Percentiles rank a stretch among this genome's conserved stretches.
These are phyloP conservation scores for Oreortyx pictus DNA, from an alignment of 2,797 vertebrate genomes.

Conservation along the genomic window DNA sequence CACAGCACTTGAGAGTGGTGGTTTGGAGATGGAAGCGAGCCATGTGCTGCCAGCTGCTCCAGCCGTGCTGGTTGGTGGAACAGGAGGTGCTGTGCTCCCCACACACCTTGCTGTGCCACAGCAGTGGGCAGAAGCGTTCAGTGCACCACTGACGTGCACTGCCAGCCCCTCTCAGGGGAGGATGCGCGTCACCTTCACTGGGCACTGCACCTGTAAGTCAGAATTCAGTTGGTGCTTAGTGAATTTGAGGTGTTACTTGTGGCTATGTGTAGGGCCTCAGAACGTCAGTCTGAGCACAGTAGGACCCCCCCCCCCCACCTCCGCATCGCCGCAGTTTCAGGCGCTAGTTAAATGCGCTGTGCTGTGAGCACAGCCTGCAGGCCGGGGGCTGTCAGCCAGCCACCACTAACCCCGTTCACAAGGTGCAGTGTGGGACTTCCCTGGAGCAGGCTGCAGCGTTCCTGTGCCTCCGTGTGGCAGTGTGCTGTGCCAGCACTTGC, in stretches of 20 bases:
- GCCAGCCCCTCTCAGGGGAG: neutral
- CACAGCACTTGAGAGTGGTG: rapidly evolving
- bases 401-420: too few relatives aligned
- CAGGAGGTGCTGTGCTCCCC: neutral
- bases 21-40: neutral
- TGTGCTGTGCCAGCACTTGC: neutral
- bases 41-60: neutral
- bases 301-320: rapidly evolving
- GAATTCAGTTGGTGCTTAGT: neutral
- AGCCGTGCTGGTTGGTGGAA: rapidly evolving
- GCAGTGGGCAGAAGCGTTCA: neutral
- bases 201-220: neutral
- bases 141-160: neutral
- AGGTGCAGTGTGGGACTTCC: rapidly evolving
- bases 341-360: rapidly evolving
- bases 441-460: rapidly evolving
- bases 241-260: neutral
- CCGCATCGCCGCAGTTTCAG: rapidly evolving
- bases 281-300: rapidly evolving
- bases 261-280: neutral
- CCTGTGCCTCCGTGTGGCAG: neutral
- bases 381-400: neutral
- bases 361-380: neutral
- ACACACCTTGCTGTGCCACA: neutral
- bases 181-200: neutral